Evolutionary conservation across 2,888 invertebrate genomes (phyloP), one percentile per base, ranked within the genome.

Genomic region (Pollenia labialis): DNA sequence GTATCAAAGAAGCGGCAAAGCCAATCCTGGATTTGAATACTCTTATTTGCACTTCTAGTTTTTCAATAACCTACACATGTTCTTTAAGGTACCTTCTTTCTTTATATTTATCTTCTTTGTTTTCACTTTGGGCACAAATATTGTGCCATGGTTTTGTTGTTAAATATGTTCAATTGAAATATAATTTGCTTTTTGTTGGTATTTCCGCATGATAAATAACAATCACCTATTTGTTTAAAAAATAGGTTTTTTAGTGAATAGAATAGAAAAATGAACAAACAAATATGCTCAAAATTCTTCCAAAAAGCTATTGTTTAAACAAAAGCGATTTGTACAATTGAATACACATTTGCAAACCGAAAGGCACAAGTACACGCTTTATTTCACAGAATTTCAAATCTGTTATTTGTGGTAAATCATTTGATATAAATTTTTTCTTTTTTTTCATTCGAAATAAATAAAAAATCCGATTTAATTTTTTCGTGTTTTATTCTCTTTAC

Each of bases 371-470:
- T 42, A 42, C 42, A 44, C 18, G 44, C 18, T 44, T 42, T 56
- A 46, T 71, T 71, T 44, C 18, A 54, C 46, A 56, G 44, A 71
- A 71, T 23, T 56, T 71, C 56, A 71, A 71, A 71, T 44, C 56
- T 44, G 44, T 71, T 71, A 71, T 71, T 56, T 71, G 71, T 56
- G 71, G 56, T 56, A 71, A 71, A 71, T 71, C 71, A 71, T 71
- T 71, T 23, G 71, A 71, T 32, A 32, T 32, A 71, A 56, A 71
- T 54, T 18, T 54, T 54, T 71, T n/a, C n/a, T 44, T 71, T 12
- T 52, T 69, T 69, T 40, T n/a, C 23, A 23, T 23, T 23, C 23
- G 23, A 23, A 23, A 40, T 40, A 46, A 14, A 46, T 52, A 52
- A 69, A 50, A 46, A 40, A 44, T n/a, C 1, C 11, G 48, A 23